These are phyloP conservation scores for Felis catus DNA, from an alignment of 2,113 vertebrate genomes.

Conservation along the genomic window F.catus_Fca126_mat1.0 CM031412.1:122241001-122241500, in stretches of 20 bases:
- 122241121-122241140: neutral
- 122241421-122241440: neutral
- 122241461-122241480: neutral
- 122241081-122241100: neutral
- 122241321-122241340: neutral
- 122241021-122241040: neutral
- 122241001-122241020: neutral
- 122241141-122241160: neutral
- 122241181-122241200: neutral
- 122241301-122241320: neutral
- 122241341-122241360: neutral
- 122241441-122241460: neutral
- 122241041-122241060: neutral
- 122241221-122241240: neutral
- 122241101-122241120: neutral
- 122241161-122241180: neutral
- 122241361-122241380: neutral
- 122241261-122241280: neutral
- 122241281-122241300: neutral
- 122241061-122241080: neutral
- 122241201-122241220: neutral
- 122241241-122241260: neutral
- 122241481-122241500: neutral
- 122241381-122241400: neutral
- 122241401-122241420: neutral